phyloP scores from a whole-genome alignment of 2,113 vertebrate species.

The Fulica atra region DNA sequence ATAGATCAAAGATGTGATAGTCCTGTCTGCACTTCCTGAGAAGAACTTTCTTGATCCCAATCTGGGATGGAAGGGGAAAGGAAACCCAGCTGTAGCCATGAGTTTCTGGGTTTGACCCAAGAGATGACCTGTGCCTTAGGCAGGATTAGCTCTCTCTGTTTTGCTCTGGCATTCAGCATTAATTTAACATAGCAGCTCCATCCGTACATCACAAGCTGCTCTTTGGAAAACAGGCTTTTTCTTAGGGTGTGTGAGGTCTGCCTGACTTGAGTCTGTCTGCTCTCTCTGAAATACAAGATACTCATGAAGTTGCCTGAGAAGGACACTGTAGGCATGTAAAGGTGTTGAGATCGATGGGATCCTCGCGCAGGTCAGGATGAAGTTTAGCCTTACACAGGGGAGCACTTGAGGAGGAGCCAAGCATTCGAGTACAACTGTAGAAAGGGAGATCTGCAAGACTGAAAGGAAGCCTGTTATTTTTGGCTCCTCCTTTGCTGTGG shows the following conservation, averaged over 20 bases:
- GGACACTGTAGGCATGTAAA: not conserved
- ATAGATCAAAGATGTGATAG: not conserved
- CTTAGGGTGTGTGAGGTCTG: not conserved
- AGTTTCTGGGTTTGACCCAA: not conserved
- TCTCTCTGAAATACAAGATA: not conserved
- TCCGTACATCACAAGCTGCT: not conserved
- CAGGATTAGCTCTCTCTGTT: not conserved
- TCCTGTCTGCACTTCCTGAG: not conserved
- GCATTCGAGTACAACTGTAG: not conserved
- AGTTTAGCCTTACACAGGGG: rapidly evolving
- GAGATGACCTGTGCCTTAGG: not conserved
- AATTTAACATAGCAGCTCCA: not conserved
- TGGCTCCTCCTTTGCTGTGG: not conserved
- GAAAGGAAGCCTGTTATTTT: not conserved
- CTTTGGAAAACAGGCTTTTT: not conserved
- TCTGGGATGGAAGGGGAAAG: not conserved
- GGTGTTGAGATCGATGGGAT: not conserved
- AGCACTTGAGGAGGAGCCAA: not conserved
- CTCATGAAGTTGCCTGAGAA: not conserved
- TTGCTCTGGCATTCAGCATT: not conserved
- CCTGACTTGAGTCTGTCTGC: not conserved
- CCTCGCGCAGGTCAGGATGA: not conserved
- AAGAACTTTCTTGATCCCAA: not conserved
- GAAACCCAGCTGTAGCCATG: not conserved
- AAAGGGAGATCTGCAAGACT: not conserved